Base-by-base conservation (phyloP, 2,797 vertebrate species). In the Leucoraja ocellata region DNA sequence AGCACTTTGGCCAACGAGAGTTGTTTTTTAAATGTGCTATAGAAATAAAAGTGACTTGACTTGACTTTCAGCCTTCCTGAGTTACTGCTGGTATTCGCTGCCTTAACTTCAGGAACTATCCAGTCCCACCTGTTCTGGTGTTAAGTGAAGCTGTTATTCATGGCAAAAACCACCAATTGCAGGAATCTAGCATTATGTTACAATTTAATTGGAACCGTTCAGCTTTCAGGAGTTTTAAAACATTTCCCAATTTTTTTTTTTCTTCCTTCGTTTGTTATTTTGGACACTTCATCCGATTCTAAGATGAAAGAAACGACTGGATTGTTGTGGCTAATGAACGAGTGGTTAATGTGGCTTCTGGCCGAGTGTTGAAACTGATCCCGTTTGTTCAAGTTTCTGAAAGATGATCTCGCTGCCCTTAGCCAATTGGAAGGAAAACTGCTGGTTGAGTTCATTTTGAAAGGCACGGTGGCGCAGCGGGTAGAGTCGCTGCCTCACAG, bases 121-220 rank as follows among this genome's bases (percentile, higher is more conserved):
- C 68, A 2, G 2, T 68, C n/a, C 84, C 84, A 88, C 61, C 84
- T 88, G 84, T 36, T n/a, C 84, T 88, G 25, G 54, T 84, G 63
- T n/a, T 91, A 46, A 46, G 25, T 73, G 90, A 88, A 76, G 90
- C 54, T 92, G 73, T 36, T 76, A 54, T 25, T 9, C 39, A 76
- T 28, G 46, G 46, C 73, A 74, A 76, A 54, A 76, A 73, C 8
- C 23, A 13, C 39, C 39, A 76, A 9, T 74, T 76, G 54, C 25
- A 14, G 23, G 76, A 74, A 76, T 76, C 39, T 74, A 0, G 11
- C 90, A n/a, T 74, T 58, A 32, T 28, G 90, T 92, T 74, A 25
- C 71, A 73, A 74, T 92, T 92, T 92, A 92, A 46, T 92, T 92
- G 71, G 90, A 13, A n/a, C 3, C 58, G 71, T 92, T n/a, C 11